phyloP scores from a whole-genome alignment of 2,797 vertebrate genomes.

The Propithecus deckenii region DNA sequence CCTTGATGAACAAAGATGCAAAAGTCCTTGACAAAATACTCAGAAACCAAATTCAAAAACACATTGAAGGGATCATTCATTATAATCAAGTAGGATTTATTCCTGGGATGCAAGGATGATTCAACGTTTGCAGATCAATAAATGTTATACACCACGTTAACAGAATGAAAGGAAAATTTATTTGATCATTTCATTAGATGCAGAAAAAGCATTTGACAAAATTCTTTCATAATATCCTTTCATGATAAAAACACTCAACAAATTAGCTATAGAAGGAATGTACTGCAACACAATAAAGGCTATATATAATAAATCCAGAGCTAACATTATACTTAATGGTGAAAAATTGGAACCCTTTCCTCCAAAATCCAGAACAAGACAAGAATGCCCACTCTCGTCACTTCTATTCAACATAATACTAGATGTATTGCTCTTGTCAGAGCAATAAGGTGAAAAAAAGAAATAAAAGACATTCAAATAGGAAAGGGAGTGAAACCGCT shows the following conservation, averaged over 20 bases:
- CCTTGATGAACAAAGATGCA: not conserved
- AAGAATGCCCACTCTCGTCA: not conserved
- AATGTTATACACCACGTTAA: not conserved
- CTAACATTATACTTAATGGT: not conserved
- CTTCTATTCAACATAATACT: not conserved
- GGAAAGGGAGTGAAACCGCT: not conserved
- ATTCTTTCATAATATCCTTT: not conserved
- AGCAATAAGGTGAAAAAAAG: not conserved
- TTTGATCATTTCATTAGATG: not conserved
- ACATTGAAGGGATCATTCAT: not conserved
- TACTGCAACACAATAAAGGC: not conserved
- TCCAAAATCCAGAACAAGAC: not conserved
- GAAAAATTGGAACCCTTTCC: not conserved
- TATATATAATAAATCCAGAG: not conserved
- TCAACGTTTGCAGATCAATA: not conserved
- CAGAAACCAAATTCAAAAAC: not conserved
- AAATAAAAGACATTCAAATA: not conserved
- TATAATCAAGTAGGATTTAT: not conserved
- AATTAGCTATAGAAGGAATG: not conserved
- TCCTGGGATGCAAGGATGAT: not conserved
- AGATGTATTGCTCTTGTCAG: not conserved
- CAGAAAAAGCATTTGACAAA: not conserved
- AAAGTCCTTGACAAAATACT: not conserved
- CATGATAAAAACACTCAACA: not conserved
- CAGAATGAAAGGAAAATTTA: not conserved